These are phyloP conservation scores for Aphrophora alni DNA, from an alignment of 2,888 invertebrate species.

Conservation along the genomic window DNA sequence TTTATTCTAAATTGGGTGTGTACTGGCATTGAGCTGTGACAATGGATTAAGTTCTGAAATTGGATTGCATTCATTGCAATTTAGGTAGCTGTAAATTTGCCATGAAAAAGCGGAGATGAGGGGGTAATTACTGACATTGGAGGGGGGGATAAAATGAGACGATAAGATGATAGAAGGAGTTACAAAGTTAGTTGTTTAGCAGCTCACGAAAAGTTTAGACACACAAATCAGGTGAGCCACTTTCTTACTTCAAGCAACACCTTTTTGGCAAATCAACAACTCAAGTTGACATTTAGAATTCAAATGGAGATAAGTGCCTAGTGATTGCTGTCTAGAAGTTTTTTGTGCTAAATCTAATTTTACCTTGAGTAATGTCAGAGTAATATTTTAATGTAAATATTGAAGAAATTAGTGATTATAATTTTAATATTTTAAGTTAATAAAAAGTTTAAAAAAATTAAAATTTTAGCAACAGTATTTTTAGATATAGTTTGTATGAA, in stretches of 20 bases:
- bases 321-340: not conserved
- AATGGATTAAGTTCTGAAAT: not conserved
- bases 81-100: not conserved
- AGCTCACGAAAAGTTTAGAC: not conserved
- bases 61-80: not conserved
- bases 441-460: too few relatives aligned
- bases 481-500: too few relatives aligned
- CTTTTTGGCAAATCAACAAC: not conserved
- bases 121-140: not conserved
- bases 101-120: not conserved
- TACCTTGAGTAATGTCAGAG: too few relatives aligned
- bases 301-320: not conserved
- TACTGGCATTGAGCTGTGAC: not conserved
- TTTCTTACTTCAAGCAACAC: not conserved
- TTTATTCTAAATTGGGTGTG: not conserved
- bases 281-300: not conserved
- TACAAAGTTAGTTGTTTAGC: constrained; percentile 2
- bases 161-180: not conserved
- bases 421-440: too few relatives aligned
- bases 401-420: too few relatives aligned
- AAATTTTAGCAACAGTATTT: too few relatives aligned
- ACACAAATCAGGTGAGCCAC: not conserved
- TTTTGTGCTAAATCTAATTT: too few relatives aligned
- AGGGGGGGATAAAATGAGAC: constrained; percentile 1
- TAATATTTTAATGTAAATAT: too few relatives aligned